Evolutionary conservation across 1,140 invertebrate genomes (phyloP), one percentile per base, ranked within the genome.

Genomic region (Drosophila eugracilis): DNA sequence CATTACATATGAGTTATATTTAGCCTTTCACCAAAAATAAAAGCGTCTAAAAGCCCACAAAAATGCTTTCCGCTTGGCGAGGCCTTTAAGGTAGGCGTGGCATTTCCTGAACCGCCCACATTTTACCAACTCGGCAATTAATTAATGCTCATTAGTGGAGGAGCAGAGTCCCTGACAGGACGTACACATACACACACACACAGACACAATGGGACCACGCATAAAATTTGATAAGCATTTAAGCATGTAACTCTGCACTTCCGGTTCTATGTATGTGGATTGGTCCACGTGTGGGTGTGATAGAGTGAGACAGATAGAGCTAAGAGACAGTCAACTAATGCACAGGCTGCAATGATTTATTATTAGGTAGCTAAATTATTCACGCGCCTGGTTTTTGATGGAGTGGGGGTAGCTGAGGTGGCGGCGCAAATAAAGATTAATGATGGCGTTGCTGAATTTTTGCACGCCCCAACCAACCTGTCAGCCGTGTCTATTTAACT

Each of bases 221-320:
- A 86, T 88, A 75, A 88, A 88, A 86, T 88, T 86, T 86, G 83
- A 88, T 86, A 86, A 86, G 83, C 83, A 88, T 86, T 86, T 86
- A 88, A 83, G 83, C 83, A 86, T 88, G 78, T 88, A 88, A 86
- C 75, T 81, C 74, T 80, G 78, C 81, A 86, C 77, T 81, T 86
- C 81, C 81, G 77, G 42, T 72, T 54, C 37, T 48, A 47, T 52
- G 34, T 47, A 28, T 53, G 32, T 41, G 28, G 42, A 12, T 49
- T 49, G 44, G 45, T 65, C 26, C 44, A 22, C n/a, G 34, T 7
- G 41, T 36, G 50, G 37, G 45, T 54, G 36, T 48, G 32, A 36
- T 19, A 28, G 62, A 48, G 58, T 15, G 60, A 66, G 22, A 52
- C 63, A 52, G 60, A 50, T 63, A 66, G 44, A 45, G 54, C 19